Base-by-base conservation (phyloP, 2,888 invertebrate species). In the Trissolcus japonicus region DNA sequence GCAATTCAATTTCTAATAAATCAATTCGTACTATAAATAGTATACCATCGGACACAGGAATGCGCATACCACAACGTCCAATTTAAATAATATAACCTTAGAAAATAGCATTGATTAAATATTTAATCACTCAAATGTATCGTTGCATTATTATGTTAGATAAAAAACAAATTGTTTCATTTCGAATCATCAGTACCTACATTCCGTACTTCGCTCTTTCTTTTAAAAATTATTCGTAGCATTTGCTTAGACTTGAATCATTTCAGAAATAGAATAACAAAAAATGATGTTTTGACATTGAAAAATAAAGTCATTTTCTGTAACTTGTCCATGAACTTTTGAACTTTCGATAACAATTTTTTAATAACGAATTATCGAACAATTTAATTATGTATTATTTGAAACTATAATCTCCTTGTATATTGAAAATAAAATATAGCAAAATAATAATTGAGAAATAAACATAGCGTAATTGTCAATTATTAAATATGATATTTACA, bases 1-100 rank as follows among this genome's bases (percentile, higher is more conserved):
- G 69, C 35, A 56, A 62, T 62, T 62, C 61, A 62, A 69, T 69
- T 61, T 62, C 55, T 69, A 69, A 61, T 69, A 69, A 69, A 69
- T 69, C 69, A 69, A 69, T 61, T 62, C 53, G 19, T 21, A 0
- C 61, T 55, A 55, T 69, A 56, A 50, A 55, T 61, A 56, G 55
- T 6, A 61, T 40, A n/a, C 13, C 21, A 50, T 25, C 54, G 35
- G 55, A 43, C 17, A 11, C 14, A 55, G 21, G 41, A 48, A 61
- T 41, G 46, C 46, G 16, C 7, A 29, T 25, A 41, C 40, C 21
- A 41, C 53, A 35, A 17, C 17, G 50, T 55, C 63, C 46, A 21
- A 21, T 21, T 62, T 21, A 41, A 62, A 50, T 60, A 60, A 43
- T 50, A 60, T 50, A 60, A 50, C n/a, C 40, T 55, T 35, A 55